Conservation (phyloP, 35 echinoderm and acorn worm genomes). For the Ophioderma brevispina region DNA sequence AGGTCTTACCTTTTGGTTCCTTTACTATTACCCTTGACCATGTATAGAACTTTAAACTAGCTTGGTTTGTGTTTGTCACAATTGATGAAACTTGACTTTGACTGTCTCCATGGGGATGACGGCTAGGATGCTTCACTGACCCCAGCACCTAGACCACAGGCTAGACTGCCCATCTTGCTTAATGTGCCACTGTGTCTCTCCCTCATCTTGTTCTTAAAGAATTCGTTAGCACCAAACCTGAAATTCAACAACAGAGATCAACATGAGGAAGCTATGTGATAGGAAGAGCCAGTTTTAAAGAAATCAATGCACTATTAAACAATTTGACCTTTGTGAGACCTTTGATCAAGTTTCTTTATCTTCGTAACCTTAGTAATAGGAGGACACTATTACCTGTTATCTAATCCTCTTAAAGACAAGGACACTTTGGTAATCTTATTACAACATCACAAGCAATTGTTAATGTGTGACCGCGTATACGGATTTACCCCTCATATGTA, state of each 20-base stretch:
- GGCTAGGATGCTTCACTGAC: constrained; percentile 96
- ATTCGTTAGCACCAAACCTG: constrained; percentile 99
- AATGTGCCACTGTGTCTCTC: constrained; percentile 64
- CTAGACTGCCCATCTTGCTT: constrained; percentile 90
- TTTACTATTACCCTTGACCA: constrained; percentile 82
- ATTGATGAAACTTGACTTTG: constrained; percentile 99
- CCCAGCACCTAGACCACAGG: constrained; percentile 95
- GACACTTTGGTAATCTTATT: no score
- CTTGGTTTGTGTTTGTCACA: constrained; percentile 88
- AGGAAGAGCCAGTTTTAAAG: no score
- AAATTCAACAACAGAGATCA: background rate
- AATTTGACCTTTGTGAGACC: no score
- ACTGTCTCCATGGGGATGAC: constrained; percentile 99
- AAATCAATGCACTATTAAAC: no score
- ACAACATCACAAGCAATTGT: no score
- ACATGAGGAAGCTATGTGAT: no score
- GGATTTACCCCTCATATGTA: no score
- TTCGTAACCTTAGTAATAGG: no score
- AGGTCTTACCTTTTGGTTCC: constrained; percentile 70
- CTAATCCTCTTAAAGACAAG: no score
- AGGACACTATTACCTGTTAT: no score
- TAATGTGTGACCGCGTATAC: no score
- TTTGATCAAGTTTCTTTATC: no score
- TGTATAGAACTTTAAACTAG: constrained; percentile 92
- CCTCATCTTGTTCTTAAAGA: constrained; percentile 87